Evolutionary conservation across 2,888 invertebrate genomes (phyloP).

Genomic region (Eurytoma californica): DNA sequence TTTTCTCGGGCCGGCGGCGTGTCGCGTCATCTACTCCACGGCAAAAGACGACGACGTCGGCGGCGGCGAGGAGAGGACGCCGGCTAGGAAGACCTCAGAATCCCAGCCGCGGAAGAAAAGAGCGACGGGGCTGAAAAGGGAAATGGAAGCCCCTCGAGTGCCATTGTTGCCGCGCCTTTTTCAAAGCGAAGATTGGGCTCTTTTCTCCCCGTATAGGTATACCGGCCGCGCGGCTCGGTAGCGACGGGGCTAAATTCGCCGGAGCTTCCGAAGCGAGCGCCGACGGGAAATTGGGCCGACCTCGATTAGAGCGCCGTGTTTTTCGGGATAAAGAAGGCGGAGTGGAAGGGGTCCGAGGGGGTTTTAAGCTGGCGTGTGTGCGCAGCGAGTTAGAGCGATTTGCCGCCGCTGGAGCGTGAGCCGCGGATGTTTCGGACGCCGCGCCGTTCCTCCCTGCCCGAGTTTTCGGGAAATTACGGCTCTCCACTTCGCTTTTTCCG

Average conservation of each 20-base stretch:
- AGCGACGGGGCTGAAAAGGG: constrained; percentile 18
- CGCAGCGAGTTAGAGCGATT: constrained; percentile 15
- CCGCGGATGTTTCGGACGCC: constrained; percentile 36
- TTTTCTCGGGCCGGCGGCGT: not conserved
- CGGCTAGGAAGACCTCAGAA: not conserved
- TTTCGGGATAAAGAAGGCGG: constrained; percentile 7
- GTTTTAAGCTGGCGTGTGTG: constrained; percentile 20
- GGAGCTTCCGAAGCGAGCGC: constrained; percentile 3
- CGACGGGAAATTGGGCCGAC: constrained; percentile 44
- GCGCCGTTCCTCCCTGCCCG: constrained; percentile 8
- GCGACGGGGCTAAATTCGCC: not conserved
- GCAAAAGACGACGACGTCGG: not conserved
- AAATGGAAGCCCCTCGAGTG: constrained; percentile 54
- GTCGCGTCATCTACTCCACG: not conserved
- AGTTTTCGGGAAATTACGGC: constrained; percentile 35
- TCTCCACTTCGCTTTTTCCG: constrained; percentile 24
- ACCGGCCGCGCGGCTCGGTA: not conserved
- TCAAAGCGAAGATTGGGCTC: constrained; percentile 47
- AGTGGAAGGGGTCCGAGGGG: not conserved
- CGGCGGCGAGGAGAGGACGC: constrained; percentile 15
- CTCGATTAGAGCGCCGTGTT: constrained; percentile 44
- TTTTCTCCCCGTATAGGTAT: not conserved
- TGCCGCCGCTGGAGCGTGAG: constrained; percentile 13
- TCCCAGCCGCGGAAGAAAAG: not conserved
- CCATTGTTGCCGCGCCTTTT: constrained; percentile 50